phyloP scores from a whole-genome alignment of 2,797 vertebrate genomes.

The Carcharodon carcharias region DNA sequence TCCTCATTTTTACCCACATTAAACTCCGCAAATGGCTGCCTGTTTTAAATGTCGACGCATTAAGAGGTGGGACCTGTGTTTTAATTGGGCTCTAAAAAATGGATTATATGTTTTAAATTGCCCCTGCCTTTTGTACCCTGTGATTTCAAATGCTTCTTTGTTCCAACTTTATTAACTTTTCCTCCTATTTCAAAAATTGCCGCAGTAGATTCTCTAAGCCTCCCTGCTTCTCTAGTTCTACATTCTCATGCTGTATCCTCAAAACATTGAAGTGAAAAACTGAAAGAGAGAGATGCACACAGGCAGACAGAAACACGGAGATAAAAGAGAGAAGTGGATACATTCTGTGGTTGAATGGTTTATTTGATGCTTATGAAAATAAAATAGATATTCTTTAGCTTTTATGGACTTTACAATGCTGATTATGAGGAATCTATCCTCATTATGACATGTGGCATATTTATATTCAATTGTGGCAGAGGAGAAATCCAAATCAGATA shows the following conservation, averaged over 20 bases:
- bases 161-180: neutral
- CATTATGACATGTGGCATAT: neutral
- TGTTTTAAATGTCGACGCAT: neutral
- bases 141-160: neutral
- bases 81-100: neutral
- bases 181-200: neutral
- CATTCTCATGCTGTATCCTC: neutral
- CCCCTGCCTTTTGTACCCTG: neutral
- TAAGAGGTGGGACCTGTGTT: neutral
- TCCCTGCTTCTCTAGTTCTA: neutral
- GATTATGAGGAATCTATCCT: neutral
- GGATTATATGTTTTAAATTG: neutral
- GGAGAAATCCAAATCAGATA: neutral
- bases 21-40: neutral
- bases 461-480: neutral
- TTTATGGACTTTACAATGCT: neutral
- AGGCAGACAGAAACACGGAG: neutral
- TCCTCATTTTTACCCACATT: neutral
- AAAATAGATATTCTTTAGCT: neutral
- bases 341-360: neutral
- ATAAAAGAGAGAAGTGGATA: neutral
- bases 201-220: neutral
- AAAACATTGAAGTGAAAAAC: neutral
- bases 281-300: neutral
- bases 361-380: neutral